phyloP scores from a whole-genome alignment of 1,140 invertebrate genomes.

The Drosophila ironensis region DNA sequence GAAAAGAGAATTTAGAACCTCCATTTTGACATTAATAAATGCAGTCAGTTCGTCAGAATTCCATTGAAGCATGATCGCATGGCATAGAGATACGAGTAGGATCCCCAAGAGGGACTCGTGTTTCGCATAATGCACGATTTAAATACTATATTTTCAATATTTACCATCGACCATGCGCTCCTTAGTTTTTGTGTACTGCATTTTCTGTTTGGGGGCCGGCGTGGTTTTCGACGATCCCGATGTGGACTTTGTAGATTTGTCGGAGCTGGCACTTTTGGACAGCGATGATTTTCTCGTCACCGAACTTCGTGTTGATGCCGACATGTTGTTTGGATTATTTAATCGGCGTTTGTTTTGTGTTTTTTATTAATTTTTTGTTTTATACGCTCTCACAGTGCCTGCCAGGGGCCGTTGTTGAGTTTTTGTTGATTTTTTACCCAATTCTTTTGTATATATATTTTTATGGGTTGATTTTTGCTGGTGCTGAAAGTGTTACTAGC shows the following conservation, averaged over 20 bases:
- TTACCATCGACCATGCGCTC: slow-evolving; percentile 82
- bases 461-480: slow-evolving; percentile 59
- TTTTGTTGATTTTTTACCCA: slow-evolving; percentile 21
- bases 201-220: slow-evolving; percentile 66
- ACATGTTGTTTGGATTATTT: slow-evolving; percentile 73
- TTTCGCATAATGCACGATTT: slow-evolving; percentile 11
- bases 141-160: not conserved
- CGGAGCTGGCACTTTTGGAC: slow-evolving; percentile 50
- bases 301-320: slow-evolving; percentile 75
- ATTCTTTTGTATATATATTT: slow-evolving; percentile 53
- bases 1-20: not conserved
- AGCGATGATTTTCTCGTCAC: slow-evolving; percentile 72
- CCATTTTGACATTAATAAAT: slow-evolving; percentile 25
- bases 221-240: slow-evolving; percentile 38
- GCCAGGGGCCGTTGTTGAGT: slow-evolving; percentile 7
- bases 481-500: slow-evolving; percentile 66
- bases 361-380: slow-evolving; percentile 24
- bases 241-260: slow-evolving; percentile 61
- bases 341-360: slow-evolving; percentile 39
- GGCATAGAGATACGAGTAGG: slow-evolving; percentile 24
- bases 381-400: slow-evolving; percentile 19
- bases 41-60: slow-evolving; percentile 4
- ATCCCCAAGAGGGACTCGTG: not conserved
- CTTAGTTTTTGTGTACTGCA: slow-evolving; percentile 75
- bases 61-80: slow-evolving; percentile 28